phyloP scores from a whole-genome alignment of 2,113 vertebrate species.

The Catharus fuscescens region DNA sequence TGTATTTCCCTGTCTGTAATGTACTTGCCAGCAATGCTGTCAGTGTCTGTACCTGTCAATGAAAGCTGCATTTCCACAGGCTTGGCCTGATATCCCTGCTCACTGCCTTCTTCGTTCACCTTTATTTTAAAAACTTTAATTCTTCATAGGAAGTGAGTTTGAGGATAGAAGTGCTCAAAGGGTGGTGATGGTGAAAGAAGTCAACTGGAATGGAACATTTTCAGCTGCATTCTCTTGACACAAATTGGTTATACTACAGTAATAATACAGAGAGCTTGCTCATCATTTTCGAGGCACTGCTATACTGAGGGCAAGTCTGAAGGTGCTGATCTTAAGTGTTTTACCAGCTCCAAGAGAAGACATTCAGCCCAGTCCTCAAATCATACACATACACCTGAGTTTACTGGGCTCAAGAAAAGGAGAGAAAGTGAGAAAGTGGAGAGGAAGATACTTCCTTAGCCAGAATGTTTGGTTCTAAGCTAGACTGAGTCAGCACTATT shows the following conservation, averaged over 20 bases:
- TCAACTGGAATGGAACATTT: not conserved
- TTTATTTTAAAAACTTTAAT: not conserved
- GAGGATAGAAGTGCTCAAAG: not conserved
- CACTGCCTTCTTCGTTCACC: not conserved
- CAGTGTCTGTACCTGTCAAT: not conserved
- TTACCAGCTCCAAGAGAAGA: not conserved
- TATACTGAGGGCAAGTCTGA: not conserved
- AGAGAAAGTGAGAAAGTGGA: too few relatives aligned
- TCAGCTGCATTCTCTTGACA: not conserved
- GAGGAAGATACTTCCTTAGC: not conserved
- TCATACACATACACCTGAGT: not conserved
- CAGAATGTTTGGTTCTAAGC: not conserved
- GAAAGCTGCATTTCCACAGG: not conserved
- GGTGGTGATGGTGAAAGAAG: not conserved
- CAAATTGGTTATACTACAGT: not conserved
- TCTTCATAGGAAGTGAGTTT: not conserved
- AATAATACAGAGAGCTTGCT: not conserved
- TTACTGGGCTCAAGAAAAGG: not conserved
- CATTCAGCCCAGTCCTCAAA: not conserved
- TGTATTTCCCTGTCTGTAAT: rapidly evolving
- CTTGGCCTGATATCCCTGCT: not conserved
- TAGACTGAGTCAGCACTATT: not conserved
- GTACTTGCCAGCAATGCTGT: not conserved
- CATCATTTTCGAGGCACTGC: not conserved
- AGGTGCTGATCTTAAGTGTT: not conserved